Percentiles rank a stretch among this genome's conserved stretches.
phyloP scores from a whole-genome alignment of 2,113 vertebrate species.

The Cyrtonyx montezumae region DNA sequence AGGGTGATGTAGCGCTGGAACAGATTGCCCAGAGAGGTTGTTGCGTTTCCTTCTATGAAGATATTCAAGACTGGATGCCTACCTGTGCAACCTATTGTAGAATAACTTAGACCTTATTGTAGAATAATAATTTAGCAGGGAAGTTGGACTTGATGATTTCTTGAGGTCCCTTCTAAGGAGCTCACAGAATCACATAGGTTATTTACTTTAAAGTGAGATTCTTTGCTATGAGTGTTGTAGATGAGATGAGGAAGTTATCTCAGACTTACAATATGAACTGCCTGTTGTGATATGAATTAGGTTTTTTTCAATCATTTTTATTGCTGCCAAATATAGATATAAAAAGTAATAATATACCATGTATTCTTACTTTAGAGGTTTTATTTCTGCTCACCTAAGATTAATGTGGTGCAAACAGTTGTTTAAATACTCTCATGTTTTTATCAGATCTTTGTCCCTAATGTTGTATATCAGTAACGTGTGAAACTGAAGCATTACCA shows the following conservation, averaged over 20 bases:
- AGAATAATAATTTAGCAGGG: too few relatives aligned
- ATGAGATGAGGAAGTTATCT: not conserved
- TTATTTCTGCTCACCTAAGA: not conserved
- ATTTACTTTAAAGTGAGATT: not conserved
- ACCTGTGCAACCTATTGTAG: too few relatives aligned
- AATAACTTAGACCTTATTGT: too few relatives aligned
- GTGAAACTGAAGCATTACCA: not conserved
- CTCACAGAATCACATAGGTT: too few relatives aligned
- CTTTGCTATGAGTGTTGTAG: not conserved
- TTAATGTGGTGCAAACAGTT: not conserved
- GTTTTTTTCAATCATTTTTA: not conserved
- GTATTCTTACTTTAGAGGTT: not conserved
- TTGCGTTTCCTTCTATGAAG: too few relatives aligned
- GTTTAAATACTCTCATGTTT: not conserved
- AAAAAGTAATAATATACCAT: not conserved
- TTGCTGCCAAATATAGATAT: not conserved
- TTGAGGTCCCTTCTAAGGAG: too few relatives aligned
- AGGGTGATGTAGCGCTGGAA: too few relatives aligned
- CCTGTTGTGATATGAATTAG: not conserved
- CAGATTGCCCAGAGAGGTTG: too few relatives aligned
- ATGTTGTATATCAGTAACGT: not conserved
- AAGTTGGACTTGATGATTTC: too few relatives aligned
- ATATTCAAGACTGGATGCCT: too few relatives aligned
- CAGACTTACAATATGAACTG: not conserved
- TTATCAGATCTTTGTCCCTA: not conserved